These are phyloP conservation scores for Tryphoninae sp. DNA, from an alignment of 2,888 invertebrate species.

Conservation along the genomic window DNA sequence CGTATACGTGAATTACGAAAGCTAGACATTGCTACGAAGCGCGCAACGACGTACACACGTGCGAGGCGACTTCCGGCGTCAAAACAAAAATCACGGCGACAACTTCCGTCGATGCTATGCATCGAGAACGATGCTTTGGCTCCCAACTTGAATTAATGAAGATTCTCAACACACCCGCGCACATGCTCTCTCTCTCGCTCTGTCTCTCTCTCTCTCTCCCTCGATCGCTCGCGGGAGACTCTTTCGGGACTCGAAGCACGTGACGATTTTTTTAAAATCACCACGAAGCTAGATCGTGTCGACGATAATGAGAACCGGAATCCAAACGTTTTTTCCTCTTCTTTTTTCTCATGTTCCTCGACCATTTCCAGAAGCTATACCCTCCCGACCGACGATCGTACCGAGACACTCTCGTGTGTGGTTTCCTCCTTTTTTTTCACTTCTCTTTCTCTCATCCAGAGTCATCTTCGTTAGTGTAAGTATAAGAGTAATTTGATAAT, in stretches of 20 bases:
- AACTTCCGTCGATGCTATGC: constrained; percentile 47
- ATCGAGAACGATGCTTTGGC: constrained; percentile 32
- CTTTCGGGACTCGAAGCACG: constrained; percentile 42
- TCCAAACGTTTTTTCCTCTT: constrained; percentile 9
- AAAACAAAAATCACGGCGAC: constrained; percentile 45
- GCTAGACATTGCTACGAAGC: constrained; percentile 4
- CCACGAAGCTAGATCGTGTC: constrained; percentile 49
- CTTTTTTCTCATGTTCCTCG: constrained; percentile 19
- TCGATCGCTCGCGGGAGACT: background rate
- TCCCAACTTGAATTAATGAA: constrained; percentile 51
- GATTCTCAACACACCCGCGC: constrained; percentile 32
- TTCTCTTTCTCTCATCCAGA: background rate
- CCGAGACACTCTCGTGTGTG: constrained; percentile 4
- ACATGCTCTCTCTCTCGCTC: background rate
- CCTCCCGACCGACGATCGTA: constrained; percentile 18
- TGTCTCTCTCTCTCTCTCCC: background rate
- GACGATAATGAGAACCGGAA: constrained; percentile 50
- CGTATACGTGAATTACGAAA: constrained; percentile 43
- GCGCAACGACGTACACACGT: constrained; percentile 30
- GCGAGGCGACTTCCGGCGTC: constrained; percentile 52
- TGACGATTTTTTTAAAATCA: constrained; percentile 54
- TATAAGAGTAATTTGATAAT: constrained; percentile 59
- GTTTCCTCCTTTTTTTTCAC: background rate
- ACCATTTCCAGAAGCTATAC: constrained; percentile 37
- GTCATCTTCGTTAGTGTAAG: constrained; percentile 23